These are phyloP conservation scores for Bombycilla garrulus DNA, from an alignment of 2,113 vertebrate genomes.

Conservation along the genomic window DNA sequence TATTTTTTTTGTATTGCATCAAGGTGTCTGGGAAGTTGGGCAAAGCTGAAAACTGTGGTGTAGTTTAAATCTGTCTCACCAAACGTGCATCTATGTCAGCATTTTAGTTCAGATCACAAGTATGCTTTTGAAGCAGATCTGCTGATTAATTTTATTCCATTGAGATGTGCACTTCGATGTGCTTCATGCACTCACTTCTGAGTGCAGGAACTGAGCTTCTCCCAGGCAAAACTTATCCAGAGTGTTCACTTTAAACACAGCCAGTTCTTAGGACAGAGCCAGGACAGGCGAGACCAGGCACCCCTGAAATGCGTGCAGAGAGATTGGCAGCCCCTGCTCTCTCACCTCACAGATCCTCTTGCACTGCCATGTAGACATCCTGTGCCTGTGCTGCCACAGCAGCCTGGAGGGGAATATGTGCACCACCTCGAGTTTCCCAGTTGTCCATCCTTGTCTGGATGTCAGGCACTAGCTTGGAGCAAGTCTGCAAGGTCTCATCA, in stretches of 20 bases:
- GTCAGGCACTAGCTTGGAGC: background rate
- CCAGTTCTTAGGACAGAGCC: background rate
- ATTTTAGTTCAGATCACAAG: background rate
- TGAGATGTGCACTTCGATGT: rapidly evolving
- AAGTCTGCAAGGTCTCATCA: background rate
- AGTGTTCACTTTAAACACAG: background rate
- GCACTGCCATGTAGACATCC: background rate
- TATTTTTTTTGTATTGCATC: background rate
- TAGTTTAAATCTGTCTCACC: background rate
- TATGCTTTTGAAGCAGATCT: background rate
- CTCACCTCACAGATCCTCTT: background rate
- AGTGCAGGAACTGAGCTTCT: background rate
- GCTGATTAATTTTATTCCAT: background rate
- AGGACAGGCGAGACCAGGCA: background rate
- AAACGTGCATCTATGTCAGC: background rate
- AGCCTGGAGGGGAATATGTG: background rate
- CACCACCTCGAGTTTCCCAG: rapidly evolving
- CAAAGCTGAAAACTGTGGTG: background rate
- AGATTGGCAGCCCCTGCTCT: background rate
- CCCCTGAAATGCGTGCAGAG: background rate
- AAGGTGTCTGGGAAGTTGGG: background rate
- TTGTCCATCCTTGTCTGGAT: background rate
- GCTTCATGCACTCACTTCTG: background rate
- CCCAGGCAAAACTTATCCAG: background rate
- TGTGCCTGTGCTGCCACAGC: background rate